Base-by-base conservation (phyloP, 2,797 vertebrate species). In the Tokudaia muenninki region DNA sequence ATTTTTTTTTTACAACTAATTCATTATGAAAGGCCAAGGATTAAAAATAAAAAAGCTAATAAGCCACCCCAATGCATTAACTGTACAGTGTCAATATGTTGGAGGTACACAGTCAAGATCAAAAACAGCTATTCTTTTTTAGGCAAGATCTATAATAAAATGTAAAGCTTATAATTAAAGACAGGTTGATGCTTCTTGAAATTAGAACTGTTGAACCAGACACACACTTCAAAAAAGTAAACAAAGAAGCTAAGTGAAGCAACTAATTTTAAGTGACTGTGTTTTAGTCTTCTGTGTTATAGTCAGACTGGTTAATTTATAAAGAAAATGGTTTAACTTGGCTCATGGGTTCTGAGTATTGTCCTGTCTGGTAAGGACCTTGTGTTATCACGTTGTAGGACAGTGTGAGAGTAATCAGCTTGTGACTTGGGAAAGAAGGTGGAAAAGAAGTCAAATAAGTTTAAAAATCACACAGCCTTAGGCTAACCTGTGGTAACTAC, bases 1-100 rank as follows among this genome's bases (percentile, higher is more conserved):
- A 91, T 41, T 41, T 41, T 26, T 91, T 67, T 63, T 95, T 70
- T 92, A 82, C 50, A 95, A 94, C 67, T 87, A 92, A 95, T 72
- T 93, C 24, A 77, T 90, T 95, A 94, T 47, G 82, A 87, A 87
- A 57, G 89, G 83, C n/a, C 31, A 88, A 80, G 10, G 77, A 94
- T 78, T 92, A 90, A 83, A 75, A 91, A 65, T 44, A 29, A 84
- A 94, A 74, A 61, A 47, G 26, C n/a, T 94, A 31, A 70, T 82
- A 41, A 81, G 47, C 31, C 90, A 77, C 21, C 2, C 12, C 52
- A 67, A 24, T 41, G 9, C 21, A 79, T 90, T 72, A 63, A 91
- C 57, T 89, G 6, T 63, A 44, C 17, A 79, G n/a, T 50, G 8
- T 93, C 96, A 91, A 88, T 74, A 84, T 3, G 70, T 87, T 95